These are phyloP conservation scores for Saturnia pavonia DNA, from an alignment of 2,888 invertebrate species.

Conservation along the genomic window DNA sequence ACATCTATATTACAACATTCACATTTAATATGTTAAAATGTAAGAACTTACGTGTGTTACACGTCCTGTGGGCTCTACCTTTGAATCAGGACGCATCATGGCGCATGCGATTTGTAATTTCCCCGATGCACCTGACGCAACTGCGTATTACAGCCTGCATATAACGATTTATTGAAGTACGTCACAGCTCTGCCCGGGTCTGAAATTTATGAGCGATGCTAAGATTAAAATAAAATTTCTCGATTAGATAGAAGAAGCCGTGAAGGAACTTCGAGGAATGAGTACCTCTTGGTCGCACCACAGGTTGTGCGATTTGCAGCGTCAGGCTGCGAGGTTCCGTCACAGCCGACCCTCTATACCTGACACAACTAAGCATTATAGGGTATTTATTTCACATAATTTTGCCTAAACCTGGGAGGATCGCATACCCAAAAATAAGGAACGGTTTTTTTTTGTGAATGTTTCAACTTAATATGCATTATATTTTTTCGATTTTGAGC, in stretches of 20 bases:
- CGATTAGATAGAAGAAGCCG: slow-evolving; percentile 62
- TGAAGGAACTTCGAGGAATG: slow-evolving; percentile 70
- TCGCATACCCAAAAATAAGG: slow-evolving; percentile 3
- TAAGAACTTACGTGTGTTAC: not conserved
- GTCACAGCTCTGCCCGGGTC: not conserved
- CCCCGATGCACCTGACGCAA: not conserved
- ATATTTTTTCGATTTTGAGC: not conserved
- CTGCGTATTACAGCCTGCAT: slow-evolving; percentile 1
- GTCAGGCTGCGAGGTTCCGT: slow-evolving; percentile 63
- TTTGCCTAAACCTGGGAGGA: not conserved
- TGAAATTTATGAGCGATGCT: not conserved
- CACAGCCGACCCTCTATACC: slow-evolving; percentile 70
- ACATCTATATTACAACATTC: not conserved
- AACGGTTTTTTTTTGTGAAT: slow-evolving; percentile 1
- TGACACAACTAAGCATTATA: slow-evolving; percentile 60
- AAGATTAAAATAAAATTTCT: not conserved
- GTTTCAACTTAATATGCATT: not conserved
- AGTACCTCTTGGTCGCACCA: slow-evolving; percentile 77
- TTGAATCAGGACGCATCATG: not conserved
- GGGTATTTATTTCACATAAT: slow-evolving; percentile 38
- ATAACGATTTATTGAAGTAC: not conserved
- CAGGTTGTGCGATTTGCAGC: slow-evolving; percentile 64
- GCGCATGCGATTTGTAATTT: slow-evolving; percentile 2
- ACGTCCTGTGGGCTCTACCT: not conserved
- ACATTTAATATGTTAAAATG: not conserved